phyloP scores from a whole-genome alignment of 2,888 invertebrate species.

The Uloborus plumipes region DNA sequence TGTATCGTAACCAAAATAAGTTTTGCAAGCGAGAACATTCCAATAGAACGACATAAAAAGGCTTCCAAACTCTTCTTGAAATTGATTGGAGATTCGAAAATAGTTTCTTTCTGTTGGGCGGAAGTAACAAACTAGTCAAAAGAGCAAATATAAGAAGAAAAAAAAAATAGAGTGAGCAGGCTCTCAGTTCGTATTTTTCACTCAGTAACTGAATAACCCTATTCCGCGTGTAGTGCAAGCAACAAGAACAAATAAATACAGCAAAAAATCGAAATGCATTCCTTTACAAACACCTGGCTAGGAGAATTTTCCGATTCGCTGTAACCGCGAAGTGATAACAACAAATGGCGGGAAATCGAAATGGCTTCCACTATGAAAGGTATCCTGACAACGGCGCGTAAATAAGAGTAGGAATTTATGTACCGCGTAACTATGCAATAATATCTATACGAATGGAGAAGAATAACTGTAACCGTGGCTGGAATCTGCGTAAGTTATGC shows the following conservation, averaged over 20 bases:
- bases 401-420: slow-evolving; percentile 51
- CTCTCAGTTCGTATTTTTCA: neutral
- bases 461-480: slow-evolving; percentile 24
- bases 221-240: slow-evolving; percentile 30
- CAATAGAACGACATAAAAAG: slow-evolving; percentile 4
- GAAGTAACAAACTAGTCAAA: slow-evolving; percentile 38
- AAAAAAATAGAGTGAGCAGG: too few species aligned
- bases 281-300: slow-evolving; percentile 49
- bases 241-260: slow-evolving; percentile 53
- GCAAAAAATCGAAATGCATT: slow-evolving; percentile 33
- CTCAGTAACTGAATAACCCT: slow-evolving; percentile 50
- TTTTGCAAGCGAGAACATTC: neutral
- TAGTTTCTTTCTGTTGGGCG: slow-evolving; percentile 1
- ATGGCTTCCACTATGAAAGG: slow-evolving; percentile 57
- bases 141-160: neutral
- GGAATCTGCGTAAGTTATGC: slow-evolving; percentile 29
- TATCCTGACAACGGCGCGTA: slow-evolving; percentile 47
- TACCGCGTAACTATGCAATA: slow-evolving; percentile 45
- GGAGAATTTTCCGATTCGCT: slow-evolving; percentile 19
- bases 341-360: slow-evolving; percentile 39
- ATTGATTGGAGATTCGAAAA: slow-evolving; percentile 39
- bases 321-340: slow-evolving; percentile 48
- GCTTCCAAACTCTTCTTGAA: slow-evolving; percentile 35
- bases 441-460: slow-evolving; percentile 41
- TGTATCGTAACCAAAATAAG: too few species aligned